Percentiles rank a stretch among this genome's conserved stretches.
Conservation (phyloP, 2,888 invertebrate genomes). For the Leptinotarsa rubiginosa region DNA sequence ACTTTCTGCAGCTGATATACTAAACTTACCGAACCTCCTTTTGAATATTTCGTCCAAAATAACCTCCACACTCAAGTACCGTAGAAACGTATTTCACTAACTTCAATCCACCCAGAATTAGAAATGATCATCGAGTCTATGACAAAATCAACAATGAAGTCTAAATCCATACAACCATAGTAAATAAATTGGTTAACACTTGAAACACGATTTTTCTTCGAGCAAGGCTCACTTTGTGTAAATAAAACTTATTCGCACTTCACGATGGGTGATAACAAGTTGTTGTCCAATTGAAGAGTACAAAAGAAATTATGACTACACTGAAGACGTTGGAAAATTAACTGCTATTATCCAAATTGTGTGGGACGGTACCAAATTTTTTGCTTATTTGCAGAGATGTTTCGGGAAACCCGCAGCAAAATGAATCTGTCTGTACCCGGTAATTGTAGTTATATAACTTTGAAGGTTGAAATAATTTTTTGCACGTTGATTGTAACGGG, state of each 20-base stretch:
- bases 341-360: no score
- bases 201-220: slow-evolving; percentile 6
- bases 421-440: neutral
- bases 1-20: no score
- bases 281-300: neutral
- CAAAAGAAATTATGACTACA: slow-evolving; percentile 7
- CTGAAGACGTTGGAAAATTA: no score
- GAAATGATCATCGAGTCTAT: neutral
- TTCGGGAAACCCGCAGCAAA: neutral
- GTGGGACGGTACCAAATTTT: neutral
- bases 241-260: slow-evolving; percentile 12
- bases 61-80: no score
- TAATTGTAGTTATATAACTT: slow-evolving; percentile 13
- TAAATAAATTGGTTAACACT: slow-evolving; percentile 3
- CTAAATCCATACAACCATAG: neutral
- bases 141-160: neutral
- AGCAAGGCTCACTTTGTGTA: neutral
- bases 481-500: slow-evolving; percentile 5
- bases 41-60: no score
- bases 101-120: neutral
- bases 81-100: neutral
- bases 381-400: neutral
- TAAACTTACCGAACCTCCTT: no score
- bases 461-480: slow-evolving; percentile 11
- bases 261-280: neutral